Conservation (phyloP, 1,140 invertebrate species). For the Lucilia sericata region DNA sequence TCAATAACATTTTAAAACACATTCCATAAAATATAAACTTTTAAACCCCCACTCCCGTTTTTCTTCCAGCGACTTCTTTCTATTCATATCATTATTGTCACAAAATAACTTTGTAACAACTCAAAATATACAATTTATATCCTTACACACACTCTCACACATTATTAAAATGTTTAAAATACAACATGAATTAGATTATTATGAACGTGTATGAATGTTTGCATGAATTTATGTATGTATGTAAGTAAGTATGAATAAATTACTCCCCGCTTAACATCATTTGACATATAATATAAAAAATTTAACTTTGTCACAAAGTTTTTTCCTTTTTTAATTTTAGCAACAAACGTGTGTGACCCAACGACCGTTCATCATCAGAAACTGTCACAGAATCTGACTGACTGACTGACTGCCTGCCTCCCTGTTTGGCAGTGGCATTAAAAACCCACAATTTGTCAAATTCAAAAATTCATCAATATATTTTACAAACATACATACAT, state of each 20-base stretch:
- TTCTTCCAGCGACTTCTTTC: not conserved
- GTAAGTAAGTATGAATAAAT: slow-evolving; percentile 8
- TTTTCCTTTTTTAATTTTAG: not conserved
- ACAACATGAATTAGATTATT: slow-evolving; percentile 12
- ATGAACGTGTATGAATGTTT: not conserved
- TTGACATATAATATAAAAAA: slow-evolving; percentile 17
- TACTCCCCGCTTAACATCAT: slow-evolving; percentile 28
- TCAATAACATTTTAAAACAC: not conserved
- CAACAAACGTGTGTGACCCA: slow-evolving; percentile 2
- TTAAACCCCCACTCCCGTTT: not conserved
- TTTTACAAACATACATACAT: not conserved
- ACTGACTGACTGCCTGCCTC: not conserved
- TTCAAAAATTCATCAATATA: slow-evolving; percentile 44
- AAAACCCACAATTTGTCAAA: slow-evolving; percentile 43
- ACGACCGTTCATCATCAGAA: not conserved
- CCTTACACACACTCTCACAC: not conserved
- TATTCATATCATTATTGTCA: not conserved
- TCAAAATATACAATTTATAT: not conserved
- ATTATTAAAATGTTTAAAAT: not conserved
- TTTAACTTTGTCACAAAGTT: slow-evolving; percentile 26
- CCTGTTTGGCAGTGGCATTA: not conserved
- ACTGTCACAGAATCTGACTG: not conserved
- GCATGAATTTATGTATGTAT: not conserved
- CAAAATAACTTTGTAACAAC: not conserved
- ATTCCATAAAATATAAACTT: not conserved